phyloP scores from a whole-genome alignment of 1,140 invertebrate genomes.

The Orius insidiosus region DNA sequence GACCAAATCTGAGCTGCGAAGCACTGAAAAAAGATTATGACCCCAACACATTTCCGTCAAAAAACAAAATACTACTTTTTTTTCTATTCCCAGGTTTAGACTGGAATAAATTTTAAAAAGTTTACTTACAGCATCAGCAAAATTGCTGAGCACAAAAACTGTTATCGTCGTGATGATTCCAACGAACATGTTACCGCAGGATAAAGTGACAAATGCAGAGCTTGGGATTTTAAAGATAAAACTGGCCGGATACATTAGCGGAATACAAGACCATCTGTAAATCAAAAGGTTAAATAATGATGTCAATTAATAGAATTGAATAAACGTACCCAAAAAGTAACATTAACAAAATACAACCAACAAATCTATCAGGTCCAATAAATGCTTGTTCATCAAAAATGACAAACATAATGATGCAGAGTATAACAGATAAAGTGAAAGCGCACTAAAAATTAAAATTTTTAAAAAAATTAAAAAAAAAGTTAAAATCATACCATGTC shows the following conservation, averaged over 20 bases:
- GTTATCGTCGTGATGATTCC: constrained; percentile 40
- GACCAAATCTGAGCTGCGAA: too few relatives aligned
- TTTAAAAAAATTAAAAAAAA: neutral
- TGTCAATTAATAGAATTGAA: neutral
- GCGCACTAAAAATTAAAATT: constrained; percentile 28
- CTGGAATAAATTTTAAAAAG: too few relatives aligned
- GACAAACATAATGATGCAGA: constrained; percentile 37
- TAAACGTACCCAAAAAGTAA: constrained; percentile 36
- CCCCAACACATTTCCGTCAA: too few relatives aligned
- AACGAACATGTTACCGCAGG: constrained; percentile 40
- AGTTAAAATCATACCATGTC: constrained; percentile 31
- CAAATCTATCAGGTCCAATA: constrained; percentile 31
- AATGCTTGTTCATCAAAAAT: constrained; percentile 37
- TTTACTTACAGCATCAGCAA: constrained; percentile 28
- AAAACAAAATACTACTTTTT: too few relatives aligned
- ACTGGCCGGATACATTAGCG: constrained; percentile 41
- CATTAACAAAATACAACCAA: constrained; percentile 31
- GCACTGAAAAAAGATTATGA: too few relatives aligned
- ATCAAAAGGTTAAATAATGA: neutral
- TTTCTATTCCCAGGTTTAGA: too few relatives aligned
- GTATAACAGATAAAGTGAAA: constrained; percentile 30
- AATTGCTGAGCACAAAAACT: constrained; percentile 35
- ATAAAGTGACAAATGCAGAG: constrained; percentile 38
- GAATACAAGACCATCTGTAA: constrained; percentile 31
- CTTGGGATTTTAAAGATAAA: constrained; percentile 37